Conservation (phyloP, 1,140 invertebrate genomes). For the Vollenhovia emeryi region DNA sequence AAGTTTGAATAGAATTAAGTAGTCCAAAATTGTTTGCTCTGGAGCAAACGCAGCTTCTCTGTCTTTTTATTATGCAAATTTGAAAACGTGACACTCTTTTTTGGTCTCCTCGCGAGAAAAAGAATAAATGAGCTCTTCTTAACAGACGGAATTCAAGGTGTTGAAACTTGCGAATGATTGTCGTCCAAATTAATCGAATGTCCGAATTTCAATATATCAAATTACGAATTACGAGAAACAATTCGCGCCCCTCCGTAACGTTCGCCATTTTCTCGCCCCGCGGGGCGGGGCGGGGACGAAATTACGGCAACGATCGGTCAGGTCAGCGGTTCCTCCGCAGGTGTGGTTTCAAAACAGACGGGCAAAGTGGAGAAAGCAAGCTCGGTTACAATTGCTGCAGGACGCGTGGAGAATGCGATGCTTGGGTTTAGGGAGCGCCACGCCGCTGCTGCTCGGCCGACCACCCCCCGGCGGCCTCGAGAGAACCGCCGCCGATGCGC, state of each 20-base stretch:
- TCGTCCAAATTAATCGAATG: no score
- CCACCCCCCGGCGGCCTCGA: slow-evolving; percentile 75
- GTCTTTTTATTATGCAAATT: neutral
- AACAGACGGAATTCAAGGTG: no score
- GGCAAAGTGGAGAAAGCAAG: slow-evolving; percentile 95
- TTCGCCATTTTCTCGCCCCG: slow-evolving; percentile 21
- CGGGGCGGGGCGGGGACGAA: neutral
- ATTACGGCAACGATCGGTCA: slow-evolving; percentile 20
- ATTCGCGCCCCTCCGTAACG: neutral
- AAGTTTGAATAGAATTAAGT: neutral
- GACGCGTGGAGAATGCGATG: slow-evolving; percentile 96
- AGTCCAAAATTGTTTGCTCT: neutral
- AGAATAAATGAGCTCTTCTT: neutral
- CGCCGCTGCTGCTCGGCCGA: slow-evolving; percentile 83
- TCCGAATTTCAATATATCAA: neutral
- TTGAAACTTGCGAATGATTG: no score
- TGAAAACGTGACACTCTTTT: neutral
- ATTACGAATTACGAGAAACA: no score
- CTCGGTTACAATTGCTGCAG: slow-evolving; percentile 93
- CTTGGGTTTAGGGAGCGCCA: slow-evolving; percentile 88
- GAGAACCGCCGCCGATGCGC: slow-evolving; percentile 56
- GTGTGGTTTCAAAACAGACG: slow-evolving; percentile 97
- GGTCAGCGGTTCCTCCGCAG: slow-evolving; percentile 76
- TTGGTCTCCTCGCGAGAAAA: neutral
- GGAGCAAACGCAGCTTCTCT: neutral